Percentiles rank a stretch among this genome's conserved stretches.
Conservation (phyloP, 2,113 vertebrate species). For the Tachysurus vachellii region DNA sequence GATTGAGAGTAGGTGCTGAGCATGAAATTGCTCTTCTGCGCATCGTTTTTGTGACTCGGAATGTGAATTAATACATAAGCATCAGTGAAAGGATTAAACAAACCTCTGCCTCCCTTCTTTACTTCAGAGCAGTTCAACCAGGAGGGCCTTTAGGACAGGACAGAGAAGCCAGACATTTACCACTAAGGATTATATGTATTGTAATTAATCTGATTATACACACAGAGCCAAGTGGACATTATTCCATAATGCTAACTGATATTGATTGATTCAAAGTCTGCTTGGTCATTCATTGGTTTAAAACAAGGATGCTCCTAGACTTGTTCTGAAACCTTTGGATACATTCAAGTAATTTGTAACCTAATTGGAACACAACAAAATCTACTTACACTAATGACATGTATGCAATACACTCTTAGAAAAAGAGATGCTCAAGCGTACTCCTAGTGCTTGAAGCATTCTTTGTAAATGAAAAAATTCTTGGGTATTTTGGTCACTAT, state of each 20-base stretch:
- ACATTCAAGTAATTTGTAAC: not conserved
- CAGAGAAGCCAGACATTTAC: not conserved
- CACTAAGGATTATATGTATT: not conserved
- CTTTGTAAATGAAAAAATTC: too few relatives aligned
- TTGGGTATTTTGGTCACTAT: not conserved
- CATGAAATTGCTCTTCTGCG: conserved; percentile 24
- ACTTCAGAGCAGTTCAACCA: not conserved
- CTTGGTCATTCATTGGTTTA: conserved; percentile 1
- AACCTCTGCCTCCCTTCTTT: not conserved
- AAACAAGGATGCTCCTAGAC: not conserved
- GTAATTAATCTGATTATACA: not conserved
- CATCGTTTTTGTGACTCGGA: not conserved
- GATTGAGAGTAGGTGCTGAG: conserved; percentile 22
- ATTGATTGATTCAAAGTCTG: conserved; percentile 6
- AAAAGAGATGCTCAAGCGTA: not conserved
- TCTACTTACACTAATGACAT: not conserved
- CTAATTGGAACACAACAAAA: not conserved
- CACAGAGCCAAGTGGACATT: not conserved
- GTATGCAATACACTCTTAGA: not conserved
- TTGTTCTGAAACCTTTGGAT: not conserved
- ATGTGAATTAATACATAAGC: not conserved
- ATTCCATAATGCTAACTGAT: not conserved
- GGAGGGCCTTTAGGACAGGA: not conserved
- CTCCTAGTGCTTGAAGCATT: not conserved
- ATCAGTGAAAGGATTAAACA: not conserved